Evolutionary conservation across 2,113 vertebrate genomes (phyloP).

Genomic region (Mustela lutreola): DNA sequence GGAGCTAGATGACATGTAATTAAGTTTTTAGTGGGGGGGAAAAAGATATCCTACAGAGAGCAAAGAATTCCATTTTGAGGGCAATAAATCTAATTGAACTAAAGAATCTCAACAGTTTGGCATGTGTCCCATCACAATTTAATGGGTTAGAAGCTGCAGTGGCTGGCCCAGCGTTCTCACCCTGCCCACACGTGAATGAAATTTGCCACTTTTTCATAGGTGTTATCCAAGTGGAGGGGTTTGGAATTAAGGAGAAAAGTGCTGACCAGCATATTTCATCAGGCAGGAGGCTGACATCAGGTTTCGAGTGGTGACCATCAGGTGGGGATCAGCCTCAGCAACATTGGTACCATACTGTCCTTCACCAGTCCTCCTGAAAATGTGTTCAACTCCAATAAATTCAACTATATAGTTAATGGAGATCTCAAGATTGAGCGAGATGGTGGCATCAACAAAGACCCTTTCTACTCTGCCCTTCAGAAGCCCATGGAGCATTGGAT

Average conservation of each 20-base stretch:
- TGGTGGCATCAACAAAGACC: too few species aligned
- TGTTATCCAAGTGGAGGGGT: neutral
- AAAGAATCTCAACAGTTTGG: neutral
- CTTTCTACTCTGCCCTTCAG: neutral
- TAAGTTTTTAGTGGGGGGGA: neutral
- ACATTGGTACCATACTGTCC: neutral
- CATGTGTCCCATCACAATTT: neutral
- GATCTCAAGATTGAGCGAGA: neutral
- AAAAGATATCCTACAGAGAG: neutral
- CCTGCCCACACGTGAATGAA: neutral
- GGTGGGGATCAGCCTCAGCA: neutral
- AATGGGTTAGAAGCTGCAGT: neutral
- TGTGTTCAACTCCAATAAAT: neutral
- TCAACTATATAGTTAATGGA: neutral
- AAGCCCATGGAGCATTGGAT: neutral
- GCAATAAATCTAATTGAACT: neutral
- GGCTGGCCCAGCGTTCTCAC: neutral
- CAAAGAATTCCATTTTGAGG: conserved; percentile 8
- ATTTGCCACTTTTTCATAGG: neutral
- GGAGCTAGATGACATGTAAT: neutral
- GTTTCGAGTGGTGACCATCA: neutral
- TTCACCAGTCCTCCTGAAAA: neutral
- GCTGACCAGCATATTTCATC: neutral
- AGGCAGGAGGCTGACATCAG: neutral
- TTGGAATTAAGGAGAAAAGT: neutral